Evolutionary conservation across 1,140 invertebrate genomes (phyloP), one percentile per base, ranked within the genome.

Genomic region (Procambarus clarkii): DNA sequence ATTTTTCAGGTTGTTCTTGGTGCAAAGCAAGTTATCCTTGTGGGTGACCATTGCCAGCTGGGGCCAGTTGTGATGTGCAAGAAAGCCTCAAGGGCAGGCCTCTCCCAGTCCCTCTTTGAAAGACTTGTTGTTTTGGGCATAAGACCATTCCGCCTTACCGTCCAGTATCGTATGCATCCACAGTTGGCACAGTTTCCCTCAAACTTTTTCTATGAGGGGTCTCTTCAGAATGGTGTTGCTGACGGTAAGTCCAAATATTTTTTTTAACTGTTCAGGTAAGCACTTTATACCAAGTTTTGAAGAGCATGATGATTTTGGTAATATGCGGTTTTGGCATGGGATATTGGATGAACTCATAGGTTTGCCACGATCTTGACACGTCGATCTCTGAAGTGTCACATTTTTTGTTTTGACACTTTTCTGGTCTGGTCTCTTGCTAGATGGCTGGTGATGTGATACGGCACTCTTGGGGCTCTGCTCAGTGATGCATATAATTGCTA

Each of bases 31-130:
- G 93, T 96, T 48, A 95, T 96, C 79, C 94, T 96, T 18, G 96
- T 96, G 34, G 96, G 99, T 2, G 99, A 99, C 95, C 99, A 99
- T 94, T 99, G 99, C 94, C 99, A 99, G 95, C 95, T 99, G 48
- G 98, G 99, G 0, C 99, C 99, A 0, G 98, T 99, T 0, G 98
- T 99, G 0, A 99, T 99, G 98, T 99, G 99, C 95, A 99, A 99
- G 94, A 99, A 99, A 94, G 99, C 99, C 0, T 98, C 98, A 0
- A 96, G 97, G 84, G 99, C 99, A 46, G 99, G 99, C 0, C 96
- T 99, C 2, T 98, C 98, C 0, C 99, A 99, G 94, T 99, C 98
- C 21, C 95, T 99, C 8, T 99, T 99, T 95, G 99, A 99, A 94
- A 95, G 99, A 21, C 95, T 99, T 0, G 99, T 99, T 0, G 98